Evolutionary conservation across 2,888 invertebrate genomes (phyloP), one percentile per base, ranked within the genome.

Genomic region (Serrognathus titanus): DNA sequence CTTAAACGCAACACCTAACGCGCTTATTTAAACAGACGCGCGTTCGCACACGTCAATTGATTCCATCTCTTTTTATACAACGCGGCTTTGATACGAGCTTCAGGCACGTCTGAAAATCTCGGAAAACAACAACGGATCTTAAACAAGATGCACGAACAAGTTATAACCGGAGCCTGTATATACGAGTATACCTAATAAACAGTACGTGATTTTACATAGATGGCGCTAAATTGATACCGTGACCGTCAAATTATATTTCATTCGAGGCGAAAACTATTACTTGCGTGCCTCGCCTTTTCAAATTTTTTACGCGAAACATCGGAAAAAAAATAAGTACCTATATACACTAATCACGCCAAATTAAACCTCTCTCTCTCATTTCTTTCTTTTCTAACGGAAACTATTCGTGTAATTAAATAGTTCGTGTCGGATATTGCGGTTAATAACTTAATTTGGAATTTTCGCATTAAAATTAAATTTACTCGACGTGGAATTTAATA

Each of bases 171-270:
- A 54, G 62, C 60, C 63, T 59, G 61, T 62, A 60, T 62, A 58
- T 61, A 59, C 56, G 57, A 52, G 39, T 49, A 57, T 51, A 54
- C 57, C 61, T 65, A 63, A 65, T 70, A 70, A 71, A 67, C 66
- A 68, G 69, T 73, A 76, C 75, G 76, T 75, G 76, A 75, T 76
- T 71, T 72, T 70, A 69, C 69, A 70, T 69, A 69, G 74, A 74
- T 73, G 73, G 71, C 66, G 70, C 68, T 69, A 74, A 75, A 76
- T 76, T 75, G 74, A 75, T 75, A 75, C 73, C 73, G 71, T 72
- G 74, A 71, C 70, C 71, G 67, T 70, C 71, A 71, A 73, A 73
- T 74, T 74, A 72, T 66, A 62, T 54, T 48, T 55, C 35, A 57
- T 54, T 48, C 57, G 47, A 49, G 37, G 49, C 53, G 57, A 57